A percentile compares a stretch with the other conserved stretches of the same genome.
Evolutionary conservation across 1,140 invertebrate genomes (phyloP).

Genomic region (Fopius arisanus): DNA sequence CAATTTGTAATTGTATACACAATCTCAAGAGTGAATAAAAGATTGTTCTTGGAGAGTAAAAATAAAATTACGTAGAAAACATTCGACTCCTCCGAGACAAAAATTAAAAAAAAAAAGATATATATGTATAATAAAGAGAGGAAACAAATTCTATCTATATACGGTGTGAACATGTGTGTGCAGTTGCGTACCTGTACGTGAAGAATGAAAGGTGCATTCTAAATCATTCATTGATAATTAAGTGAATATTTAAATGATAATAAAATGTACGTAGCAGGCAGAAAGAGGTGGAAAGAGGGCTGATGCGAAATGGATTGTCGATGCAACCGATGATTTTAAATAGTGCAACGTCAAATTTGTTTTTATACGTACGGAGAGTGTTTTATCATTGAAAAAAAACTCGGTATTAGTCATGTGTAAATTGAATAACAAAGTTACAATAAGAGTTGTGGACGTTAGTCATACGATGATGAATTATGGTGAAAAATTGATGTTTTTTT

Average conservation of each 20-base stretch:
- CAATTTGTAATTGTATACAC: neutral
- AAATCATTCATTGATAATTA: neutral
- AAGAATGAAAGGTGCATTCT: neutral
- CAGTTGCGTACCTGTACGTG: slow-evolving; percentile 5
- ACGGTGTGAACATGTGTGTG: neutral
- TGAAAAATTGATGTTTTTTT: neutral
- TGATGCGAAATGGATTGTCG: neutral
- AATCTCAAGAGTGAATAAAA: neutral
- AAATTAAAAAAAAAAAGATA: too few species aligned
- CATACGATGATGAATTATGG: neutral
- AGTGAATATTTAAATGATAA: neutral
- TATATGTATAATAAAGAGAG: slow-evolving; percentile 21
- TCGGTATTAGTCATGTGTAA: slow-evolving; percentile 3
- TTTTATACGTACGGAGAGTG: slow-evolving; percentile 6
- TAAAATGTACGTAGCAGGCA: neutral
- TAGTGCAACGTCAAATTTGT: slow-evolving; percentile 3
- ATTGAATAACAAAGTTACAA: neutral
- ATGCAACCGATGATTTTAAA: neutral
- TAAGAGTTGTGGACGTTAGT: slow-evolving; percentile 2
- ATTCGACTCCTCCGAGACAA: slow-evolving; percentile 9
- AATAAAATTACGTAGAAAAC: slow-evolving; percentile 1
- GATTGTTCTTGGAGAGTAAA: neutral
- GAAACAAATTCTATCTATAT: neutral
- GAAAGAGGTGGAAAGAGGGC: neutral
- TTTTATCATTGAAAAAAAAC: neutral